Evolutionary conservation across 2,113 vertebrate genomes (phyloP).

Genomic region (Pheucticus melanocephalus): DNA sequence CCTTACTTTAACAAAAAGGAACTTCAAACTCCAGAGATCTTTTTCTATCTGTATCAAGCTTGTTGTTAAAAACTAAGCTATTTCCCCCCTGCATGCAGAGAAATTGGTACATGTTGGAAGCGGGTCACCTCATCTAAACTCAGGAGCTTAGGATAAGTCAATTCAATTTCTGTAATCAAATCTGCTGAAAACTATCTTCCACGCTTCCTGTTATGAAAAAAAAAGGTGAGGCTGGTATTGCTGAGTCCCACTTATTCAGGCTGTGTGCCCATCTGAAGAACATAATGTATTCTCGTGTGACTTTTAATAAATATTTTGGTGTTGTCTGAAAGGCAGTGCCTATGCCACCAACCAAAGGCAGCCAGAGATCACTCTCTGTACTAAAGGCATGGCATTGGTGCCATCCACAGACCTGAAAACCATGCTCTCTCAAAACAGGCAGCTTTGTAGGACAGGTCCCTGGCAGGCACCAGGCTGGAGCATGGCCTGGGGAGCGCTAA

Average conservation of each 20-base stretch:
- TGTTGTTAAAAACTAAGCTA: not conserved
- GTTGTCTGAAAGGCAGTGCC: not conserved
- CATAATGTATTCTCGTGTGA: not conserved
- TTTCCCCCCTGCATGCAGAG: not conserved
- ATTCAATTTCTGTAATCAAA: not conserved
- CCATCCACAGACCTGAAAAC: accelerated
- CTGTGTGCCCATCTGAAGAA: not conserved
- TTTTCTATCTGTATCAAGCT: not conserved
- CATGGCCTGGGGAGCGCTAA: not conserved
- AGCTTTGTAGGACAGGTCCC: not conserved
- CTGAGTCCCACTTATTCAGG: not conserved
- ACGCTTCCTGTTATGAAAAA: accelerated
- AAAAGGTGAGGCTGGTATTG: not conserved
- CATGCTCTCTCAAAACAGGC: not conserved
- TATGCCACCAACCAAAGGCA: not conserved
- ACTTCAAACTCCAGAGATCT: not conserved
- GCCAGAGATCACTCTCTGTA: not conserved
- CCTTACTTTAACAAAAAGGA: not conserved
- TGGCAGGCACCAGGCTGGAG: not conserved
- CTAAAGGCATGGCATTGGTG: not conserved
- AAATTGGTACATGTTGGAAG: not conserved
- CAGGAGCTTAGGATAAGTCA: not conserved
- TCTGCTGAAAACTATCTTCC: not conserved
- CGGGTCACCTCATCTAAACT: not conserved
- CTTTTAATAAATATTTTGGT: not conserved